Evolutionary conservation across 2,113 vertebrate genomes (phyloP), one percentile per base, ranked within the genome.

Genomic region (Nymphicus hollandicus): DNA sequence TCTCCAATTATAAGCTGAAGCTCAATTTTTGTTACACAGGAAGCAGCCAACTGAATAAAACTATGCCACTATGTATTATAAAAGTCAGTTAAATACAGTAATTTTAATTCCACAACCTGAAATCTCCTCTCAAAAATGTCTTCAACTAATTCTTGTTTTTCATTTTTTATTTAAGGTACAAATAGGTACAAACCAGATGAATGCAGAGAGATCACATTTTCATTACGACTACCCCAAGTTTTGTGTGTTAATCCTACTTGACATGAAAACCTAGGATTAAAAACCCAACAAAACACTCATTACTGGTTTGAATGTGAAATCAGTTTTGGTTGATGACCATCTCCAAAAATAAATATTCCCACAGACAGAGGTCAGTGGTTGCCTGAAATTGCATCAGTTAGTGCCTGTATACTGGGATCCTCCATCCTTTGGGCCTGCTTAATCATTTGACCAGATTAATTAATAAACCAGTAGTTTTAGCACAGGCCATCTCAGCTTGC

Each of bases 381-480:
- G 97, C 98, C 95, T 98, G 97, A 97, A 98, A 98, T 98, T 98
- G 97, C 97, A 98, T 98, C 98, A 98, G 97, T 98, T 96, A 56
- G 41, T 39, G 79, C 95, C 97, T 97, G 86, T 94, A 86, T 81
- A 93, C 92, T 80, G 95, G 81, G 93, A 96, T 96, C 89, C 94
- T 64, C 46, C 29, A 71, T 96, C 97, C 96, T 97, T 58, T 92
- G 97, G 96, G 97, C 97, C 22, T 91, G 71, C 90, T 98, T 95
- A 97, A 98, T 97, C 92, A 96, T 97, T 98, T 98, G 97, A 95
- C 97, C 97, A 97, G 91, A 97, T 87, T 97, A 96, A 97, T 97
- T 96, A 95, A 94, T 81, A 96, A 92, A 96, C 84, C 69, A 91
- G 74, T 33, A 82, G 71, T 74, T 97, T 88, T 84, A 95, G 88